Conservation (phyloP, 1,140 invertebrate species). For the Drosophila murphyi region DNA sequence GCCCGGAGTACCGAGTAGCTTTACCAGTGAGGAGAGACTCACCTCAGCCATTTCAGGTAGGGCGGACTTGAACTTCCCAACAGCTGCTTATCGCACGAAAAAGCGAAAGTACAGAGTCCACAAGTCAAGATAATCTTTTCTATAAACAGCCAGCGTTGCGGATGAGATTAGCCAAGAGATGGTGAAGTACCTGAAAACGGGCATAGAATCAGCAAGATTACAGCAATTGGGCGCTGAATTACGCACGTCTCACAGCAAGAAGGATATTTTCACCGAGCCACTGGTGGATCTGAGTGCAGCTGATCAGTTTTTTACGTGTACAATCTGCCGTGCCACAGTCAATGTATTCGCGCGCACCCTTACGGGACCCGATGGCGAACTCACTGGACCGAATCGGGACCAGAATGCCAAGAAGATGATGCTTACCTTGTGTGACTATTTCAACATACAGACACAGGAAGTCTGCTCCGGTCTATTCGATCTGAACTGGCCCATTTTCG, state of each 20-base stretch:
- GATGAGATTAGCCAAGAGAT: slow-evolving; percentile 70
- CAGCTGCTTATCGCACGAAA: not conserved
- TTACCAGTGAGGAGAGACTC: slow-evolving; percentile 38
- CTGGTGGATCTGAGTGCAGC: slow-evolving; percentile 46
- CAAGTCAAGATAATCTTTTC: slow-evolving; percentile 12
- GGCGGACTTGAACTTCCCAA: slow-evolving; percentile 12
- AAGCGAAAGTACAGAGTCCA: too few relatives aligned
- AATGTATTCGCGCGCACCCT: slow-evolving; percentile 82
- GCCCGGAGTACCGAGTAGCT: slow-evolving; percentile 18
- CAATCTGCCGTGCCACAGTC: slow-evolving; percentile 85
- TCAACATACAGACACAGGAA: slow-evolving; percentile 83
- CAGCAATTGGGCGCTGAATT: slow-evolving; percentile 44
- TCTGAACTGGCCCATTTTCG: slow-evolving; percentile 63
- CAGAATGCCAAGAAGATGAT: slow-evolving; percentile 85
- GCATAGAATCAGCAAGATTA: slow-evolving; percentile 45
- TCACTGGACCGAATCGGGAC: slow-evolving; percentile 57
- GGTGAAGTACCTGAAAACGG: slow-evolving; percentile 58
- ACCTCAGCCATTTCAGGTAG: slow-evolving; percentile 47
- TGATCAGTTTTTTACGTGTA: slow-evolving; percentile 84
- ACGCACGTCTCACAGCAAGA: slow-evolving; percentile 46
- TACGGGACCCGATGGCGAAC: slow-evolving; percentile 45
- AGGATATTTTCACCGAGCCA: slow-evolving; percentile 65
- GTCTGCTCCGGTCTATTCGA: slow-evolving; percentile 85
- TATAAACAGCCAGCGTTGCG: slow-evolving; percentile 46
- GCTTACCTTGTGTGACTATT: slow-evolving; percentile 45